These are phyloP conservation scores for Fabriciana adippe DNA, from an alignment of 2,888 invertebrate species.

Conservation along the genomic window DNA sequence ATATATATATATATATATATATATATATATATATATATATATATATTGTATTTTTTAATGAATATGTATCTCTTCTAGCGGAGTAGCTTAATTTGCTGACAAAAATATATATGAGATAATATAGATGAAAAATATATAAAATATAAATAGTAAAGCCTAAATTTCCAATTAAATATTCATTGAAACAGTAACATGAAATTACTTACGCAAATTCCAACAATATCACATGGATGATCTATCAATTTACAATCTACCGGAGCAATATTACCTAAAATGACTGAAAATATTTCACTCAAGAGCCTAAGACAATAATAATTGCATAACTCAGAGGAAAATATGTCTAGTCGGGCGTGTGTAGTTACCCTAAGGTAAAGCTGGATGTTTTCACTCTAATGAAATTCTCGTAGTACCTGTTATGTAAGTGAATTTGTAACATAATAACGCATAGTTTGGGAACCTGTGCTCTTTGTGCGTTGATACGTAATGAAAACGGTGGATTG, in stretches of 20 bases:
- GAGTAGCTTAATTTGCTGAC: too few relatives aligned
- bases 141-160: too few relatives aligned
- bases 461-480: slow-evolving; percentile 35
- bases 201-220: slow-evolving; percentile 1
- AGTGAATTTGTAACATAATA: slow-evolving; percentile 34
- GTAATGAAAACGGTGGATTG: slow-evolving; percentile 32
- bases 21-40: too few relatives aligned
- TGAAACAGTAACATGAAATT: neutral
- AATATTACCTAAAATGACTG: slow-evolving; percentile 31
- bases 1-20: too few relatives aligned
- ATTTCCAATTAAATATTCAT: too few relatives aligned
- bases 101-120: too few relatives aligned
- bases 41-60: too few relatives aligned
- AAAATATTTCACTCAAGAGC: slow-evolving; percentile 36
- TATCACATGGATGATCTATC: neutral
- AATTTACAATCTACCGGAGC: slow-evolving; percentile 20
- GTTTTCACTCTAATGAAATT: slow-evolving; percentile 50
- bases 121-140: too few relatives aligned
- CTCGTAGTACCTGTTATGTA: slow-evolving; percentile 41
- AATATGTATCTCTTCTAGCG: too few relatives aligned
- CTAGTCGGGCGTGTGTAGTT: slow-evolving; percentile 32
- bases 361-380: slow-evolving; percentile 41
- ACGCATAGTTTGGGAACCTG: slow-evolving; percentile 34
- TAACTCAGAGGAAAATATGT: slow-evolving; percentile 38
- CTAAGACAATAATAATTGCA: slow-evolving; percentile 39